phyloP scores from a whole-genome alignment of 2,888 invertebrate genomes.

The Platypus cylindrus region DNA sequence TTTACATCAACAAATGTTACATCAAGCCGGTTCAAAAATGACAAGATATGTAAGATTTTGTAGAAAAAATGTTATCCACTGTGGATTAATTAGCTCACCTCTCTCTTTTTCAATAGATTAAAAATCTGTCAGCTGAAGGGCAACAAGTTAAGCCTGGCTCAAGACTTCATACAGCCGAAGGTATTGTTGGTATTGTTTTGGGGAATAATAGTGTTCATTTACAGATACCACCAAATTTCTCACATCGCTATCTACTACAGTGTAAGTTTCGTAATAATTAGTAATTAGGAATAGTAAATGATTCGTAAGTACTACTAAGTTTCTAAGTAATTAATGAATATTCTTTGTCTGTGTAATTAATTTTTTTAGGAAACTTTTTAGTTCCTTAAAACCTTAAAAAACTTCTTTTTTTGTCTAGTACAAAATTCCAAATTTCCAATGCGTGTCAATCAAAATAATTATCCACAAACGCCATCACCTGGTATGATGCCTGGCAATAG shows the following conservation, averaged over 20 bases:
- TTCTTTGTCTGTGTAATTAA: conserved; percentile 1
- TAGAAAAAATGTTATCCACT: too few relatives aligned
- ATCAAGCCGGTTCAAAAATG: conserved; percentile 31
- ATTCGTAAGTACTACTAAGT: too few relatives aligned
- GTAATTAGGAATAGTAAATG: too few relatives aligned
- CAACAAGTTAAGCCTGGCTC: conserved; percentile 44
- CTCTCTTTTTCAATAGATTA: conserved; percentile 37
- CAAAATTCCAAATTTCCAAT: conserved; percentile 34
- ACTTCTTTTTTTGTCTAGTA: conserved; percentile 20
- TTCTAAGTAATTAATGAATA: background rate
- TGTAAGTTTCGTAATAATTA: conserved; percentile 27
- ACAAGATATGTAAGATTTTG: conserved; percentile 16
- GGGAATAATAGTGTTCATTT: conserved; percentile 48
- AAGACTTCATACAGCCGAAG: conserved; percentile 44
- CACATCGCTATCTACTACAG: conserved; percentile 28
- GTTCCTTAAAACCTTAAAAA: too few relatives aligned
- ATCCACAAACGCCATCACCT: too few relatives aligned
- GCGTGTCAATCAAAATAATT: conserved; percentile 25
- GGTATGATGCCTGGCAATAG: conserved; percentile 20
- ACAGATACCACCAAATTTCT: conserved; percentile 39
- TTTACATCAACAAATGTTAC: conserved; percentile 46
- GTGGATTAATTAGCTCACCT: background rate
- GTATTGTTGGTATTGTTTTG: conserved; percentile 52
- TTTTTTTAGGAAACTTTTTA: background rate
- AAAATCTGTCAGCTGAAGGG: conserved; percentile 48